Evolutionary conservation across 35 echinoderm and acorn worm genomes (phyloP), one percentile per base, ranked within the genome.

Genomic region (Holothuria glaberrima): DNA sequence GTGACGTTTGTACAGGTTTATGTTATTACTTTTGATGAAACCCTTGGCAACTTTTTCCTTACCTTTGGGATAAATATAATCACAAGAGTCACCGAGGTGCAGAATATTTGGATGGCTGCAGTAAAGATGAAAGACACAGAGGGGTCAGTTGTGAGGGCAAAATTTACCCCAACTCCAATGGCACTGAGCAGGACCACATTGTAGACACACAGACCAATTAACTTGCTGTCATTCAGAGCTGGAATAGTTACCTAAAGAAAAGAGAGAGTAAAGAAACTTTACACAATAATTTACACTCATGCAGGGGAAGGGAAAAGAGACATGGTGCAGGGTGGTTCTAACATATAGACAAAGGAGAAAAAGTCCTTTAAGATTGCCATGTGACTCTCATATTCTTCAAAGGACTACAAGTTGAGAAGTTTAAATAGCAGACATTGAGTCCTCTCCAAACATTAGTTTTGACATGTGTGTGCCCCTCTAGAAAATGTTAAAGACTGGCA

Each of bases 171-270:
- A 9, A 92, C 91, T 12, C 82, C 91, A 0, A 92, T 87, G 32
- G 52, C 46, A 36, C 82, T 86, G 38, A 92, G 54, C 24, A 92
- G 38, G 34, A 92, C 52, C 13, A 92, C 91, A 44, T 92, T 92
- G 69, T 92, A 92, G 66, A 92, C 91, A 48, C 91, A 87, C 20
- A 92, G 33, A 60, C 91, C 91, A n/a, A 92, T 92, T 13, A 87
- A 34, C 46, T 92, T 92, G 45, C 82, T 87, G 68, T 92, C 91
- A 38, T 92, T 92, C 0, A 92, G 54, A 38, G 82, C 91, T 26
- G 81, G 54, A 30, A 92, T 92, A 36, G 67, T 87, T 0, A 92
- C 83, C 91, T 92, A 24, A 20, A 17, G 0, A 14, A 38, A 90
- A 26, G 12, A 12, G 17, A 27, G 35, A 10, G 38, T 41, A 48